Percentiles rank a stretch among this genome's conserved stretches.
Evolutionary conservation across 2,113 vertebrate genomes (phyloP).

Genomic region (Oceanodroma tethys): DNA sequence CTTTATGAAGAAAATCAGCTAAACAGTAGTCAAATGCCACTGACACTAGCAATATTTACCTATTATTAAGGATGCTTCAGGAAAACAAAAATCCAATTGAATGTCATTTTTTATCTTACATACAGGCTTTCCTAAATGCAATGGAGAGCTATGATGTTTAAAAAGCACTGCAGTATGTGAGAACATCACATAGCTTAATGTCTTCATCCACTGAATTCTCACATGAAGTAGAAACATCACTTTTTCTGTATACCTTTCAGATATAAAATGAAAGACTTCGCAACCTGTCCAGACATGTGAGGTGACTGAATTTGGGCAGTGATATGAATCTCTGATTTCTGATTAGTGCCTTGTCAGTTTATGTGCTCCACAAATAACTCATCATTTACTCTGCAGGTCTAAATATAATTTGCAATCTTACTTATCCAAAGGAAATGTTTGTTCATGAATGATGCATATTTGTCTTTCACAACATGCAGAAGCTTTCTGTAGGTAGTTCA

Average conservation of each 20-base stretch:
- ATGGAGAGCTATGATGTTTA: background rate
- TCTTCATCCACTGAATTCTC: background rate
- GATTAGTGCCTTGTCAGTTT: background rate
- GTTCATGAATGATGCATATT: background rate
- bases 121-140: background rate
- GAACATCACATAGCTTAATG: background rate
- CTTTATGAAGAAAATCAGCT: background rate
- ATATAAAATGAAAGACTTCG: background rate
- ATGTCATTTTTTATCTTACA: background rate
- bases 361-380: background rate
- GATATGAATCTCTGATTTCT: background rate
- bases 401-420: background rate
- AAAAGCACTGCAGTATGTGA: background rate
- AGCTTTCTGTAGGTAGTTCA: background rate
- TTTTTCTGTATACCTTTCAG: background rate
- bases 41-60: background rate
- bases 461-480: background rate
- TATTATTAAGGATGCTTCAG: background rate
- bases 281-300: background rate
- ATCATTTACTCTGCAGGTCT: background rate
- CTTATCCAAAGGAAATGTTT: background rate
- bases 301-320: background rate
- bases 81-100: background rate
- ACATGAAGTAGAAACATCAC: background rate
- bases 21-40: background rate